These are phyloP conservation scores for Cyprinodon diabolis DNA, from an alignment of 2,797 vertebrate genomes.

Conservation along the genomic window DNA sequence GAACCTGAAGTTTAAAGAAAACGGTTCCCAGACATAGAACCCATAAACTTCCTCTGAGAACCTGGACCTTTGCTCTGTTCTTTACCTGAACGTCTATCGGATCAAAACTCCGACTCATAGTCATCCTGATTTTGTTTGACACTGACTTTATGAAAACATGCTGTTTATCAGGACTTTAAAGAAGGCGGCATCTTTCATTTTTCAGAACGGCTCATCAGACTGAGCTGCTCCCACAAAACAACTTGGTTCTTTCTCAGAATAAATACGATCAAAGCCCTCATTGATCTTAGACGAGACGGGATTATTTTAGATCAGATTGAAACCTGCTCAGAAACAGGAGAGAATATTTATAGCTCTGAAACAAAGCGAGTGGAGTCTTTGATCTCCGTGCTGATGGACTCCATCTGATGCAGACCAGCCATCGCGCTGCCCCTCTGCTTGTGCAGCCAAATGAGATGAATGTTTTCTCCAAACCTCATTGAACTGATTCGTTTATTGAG, in stretches of 20 bases:
- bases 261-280: conserved; percentile 5
- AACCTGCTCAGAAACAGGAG: conserved; percentile 16
- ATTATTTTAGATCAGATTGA: conserved; percentile 28
- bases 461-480: conserved; percentile 3
- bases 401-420: conserved; percentile 25
- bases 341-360: conserved; percentile 39
- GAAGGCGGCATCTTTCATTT: neutral
- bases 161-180: neutral
- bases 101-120: neutral
- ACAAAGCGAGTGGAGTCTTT: neutral
- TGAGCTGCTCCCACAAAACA: conserved; percentile 9
- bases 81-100: neutral
- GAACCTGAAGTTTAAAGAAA: neutral
- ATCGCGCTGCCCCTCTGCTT: conserved; percentile 9
- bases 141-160: neutral
- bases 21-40: neutral
- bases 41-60: neutral
- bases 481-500: neutral
- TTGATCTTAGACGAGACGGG: conserved; percentile 7
- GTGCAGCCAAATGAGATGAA: conserved; percentile 12
- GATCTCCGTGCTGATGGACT: conserved; percentile 33
- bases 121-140: neutral
- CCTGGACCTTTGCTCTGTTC: neutral
- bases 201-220: neutral
- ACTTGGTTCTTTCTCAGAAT: conserved; percentile 37